Base-by-base conservation (phyloP, 2,797 vertebrate genomes). In the Capromys pilorides region DNA sequence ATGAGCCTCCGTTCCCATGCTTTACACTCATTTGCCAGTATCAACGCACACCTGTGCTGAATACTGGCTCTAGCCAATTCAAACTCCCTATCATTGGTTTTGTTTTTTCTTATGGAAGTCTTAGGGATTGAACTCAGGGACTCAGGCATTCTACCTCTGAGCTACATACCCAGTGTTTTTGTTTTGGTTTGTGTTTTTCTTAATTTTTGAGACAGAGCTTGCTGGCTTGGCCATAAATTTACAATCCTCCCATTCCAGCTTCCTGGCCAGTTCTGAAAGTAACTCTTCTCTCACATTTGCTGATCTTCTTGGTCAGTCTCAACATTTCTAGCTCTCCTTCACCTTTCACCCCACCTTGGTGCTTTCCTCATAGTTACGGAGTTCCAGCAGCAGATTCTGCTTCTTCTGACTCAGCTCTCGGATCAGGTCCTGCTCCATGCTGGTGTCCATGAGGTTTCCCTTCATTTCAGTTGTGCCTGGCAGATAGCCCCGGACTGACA, bases 371-470 rank as follows among this genome's bases (percentile, higher is more conserved):
- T 99, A 99, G 98, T 99, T 99, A 67, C 98, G 98, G 49, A 99
- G 98, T 97, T 99, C 99, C 69, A 99, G 98, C 95, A 99, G 96
- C 67, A 99, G 98, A 94, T 99, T 99, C 98, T 99, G 99, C 97
- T 99, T 99, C 91, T 99, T 99, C 81, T 99, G 99, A 97, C 99
- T 99, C 93, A 99, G 99, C 93, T 99, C 99, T 97, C 99, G 98
- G 95, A 99, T 98, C 6, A 99, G 98, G 96, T 99, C 99, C 98
- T 99, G 99, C 94, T 99, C 99, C 49, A 98, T 97, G 6, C 98
- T 99, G 24, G 98, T 97, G 97, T 99, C 99, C 99, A 99, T 99
- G 2, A 99, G 98, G 96, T 98, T 99, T 84, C 99, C 99, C 94
- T 98, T 99, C 95, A 98, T 98, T 87, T 99, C 99, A 81, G 99